phyloP scores from a whole-genome alignment of 2,113 vertebrate species.

The Dryoscopus gambensis region DNA sequence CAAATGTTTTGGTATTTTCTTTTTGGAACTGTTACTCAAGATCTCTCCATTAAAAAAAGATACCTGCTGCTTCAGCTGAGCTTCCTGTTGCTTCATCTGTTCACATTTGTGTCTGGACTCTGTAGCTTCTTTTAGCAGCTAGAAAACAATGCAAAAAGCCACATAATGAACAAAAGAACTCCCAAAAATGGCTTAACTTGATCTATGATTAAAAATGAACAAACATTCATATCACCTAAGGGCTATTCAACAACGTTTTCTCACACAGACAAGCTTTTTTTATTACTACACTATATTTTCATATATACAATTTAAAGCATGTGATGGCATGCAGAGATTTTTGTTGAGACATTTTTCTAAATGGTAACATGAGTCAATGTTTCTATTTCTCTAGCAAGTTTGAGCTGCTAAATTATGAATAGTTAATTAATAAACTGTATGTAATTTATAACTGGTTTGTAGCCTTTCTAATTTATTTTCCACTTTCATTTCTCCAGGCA shows the following conservation, averaged over 20 bases:
- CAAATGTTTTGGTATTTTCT: background rate
- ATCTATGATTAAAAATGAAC: background rate
- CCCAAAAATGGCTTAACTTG: background rate
- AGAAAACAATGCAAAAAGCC: background rate
- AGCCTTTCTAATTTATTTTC: background rate
- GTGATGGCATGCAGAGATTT: background rate
- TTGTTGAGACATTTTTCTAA: background rate
- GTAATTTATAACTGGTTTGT: background rate
- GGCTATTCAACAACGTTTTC: background rate
- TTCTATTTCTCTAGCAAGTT: background rate
- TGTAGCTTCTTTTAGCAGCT: constrained; percentile 94
- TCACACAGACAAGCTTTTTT: background rate
- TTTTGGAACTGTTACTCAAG: background rate
- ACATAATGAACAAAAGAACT: background rate
- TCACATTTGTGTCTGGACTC: constrained; percentile 96
- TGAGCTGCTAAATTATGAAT: background rate
- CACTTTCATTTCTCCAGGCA: background rate
- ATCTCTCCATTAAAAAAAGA: background rate
- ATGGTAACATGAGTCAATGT: background rate
- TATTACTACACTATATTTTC: background rate
- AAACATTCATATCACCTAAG: background rate
- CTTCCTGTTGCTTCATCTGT: constrained; percentile 96
- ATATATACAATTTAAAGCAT: background rate
- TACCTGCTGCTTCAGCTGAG: constrained; percentile 95
- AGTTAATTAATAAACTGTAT: background rate